Evolutionary conservation across 1,140 invertebrate genomes (phyloP), one percentile per base, ranked within the genome.

Genomic region (Yoshiicerus persimilis): DNA sequence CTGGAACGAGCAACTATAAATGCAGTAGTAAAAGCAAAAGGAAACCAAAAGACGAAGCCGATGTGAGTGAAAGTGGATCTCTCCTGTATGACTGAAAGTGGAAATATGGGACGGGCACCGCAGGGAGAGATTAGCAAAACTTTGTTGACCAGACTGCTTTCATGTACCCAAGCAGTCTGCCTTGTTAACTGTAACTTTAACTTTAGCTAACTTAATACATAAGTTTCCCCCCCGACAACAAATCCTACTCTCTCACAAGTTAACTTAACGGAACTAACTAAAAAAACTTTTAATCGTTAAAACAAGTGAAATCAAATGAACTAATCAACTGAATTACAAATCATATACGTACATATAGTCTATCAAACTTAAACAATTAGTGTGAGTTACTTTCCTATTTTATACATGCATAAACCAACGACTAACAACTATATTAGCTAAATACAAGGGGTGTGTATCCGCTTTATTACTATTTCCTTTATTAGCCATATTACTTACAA

Each of bases 51-150:
- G 70, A 84, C 47, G 85, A 34, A 41, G 85, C 47, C 75, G 80
- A 84, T 36, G 66, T 77, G 27, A 64, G 56, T 30, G 56, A 34
- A 56, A 86, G 84, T 64, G 84, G 56, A 86, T 64, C 47, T 64
- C 84, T 86, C 39, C 83, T 83, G 41, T 38, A 64, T 88, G 80
- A 88, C 38, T 84, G 84, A 56, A 41, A 77, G 32, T 56, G 80
- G 62, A 85, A 66, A 64, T 75, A 86, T 86, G 41, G 86, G 86
- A 87, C 84, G 87, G 88, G 90, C 88, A 89, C 90, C 90, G 90
- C 90, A 90, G 90, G 90, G 90, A 90, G 90, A 90, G 88, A 90
- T 89, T 87, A 89, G 56, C 62, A 86, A 86, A 86, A 66, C 56
- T 86, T 86, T 66, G 41, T 86, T 66, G 84, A 86, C 84, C 84